Conservation (phyloP, 2,797 vertebrate genomes). For the Xerus rutilus region DNA sequence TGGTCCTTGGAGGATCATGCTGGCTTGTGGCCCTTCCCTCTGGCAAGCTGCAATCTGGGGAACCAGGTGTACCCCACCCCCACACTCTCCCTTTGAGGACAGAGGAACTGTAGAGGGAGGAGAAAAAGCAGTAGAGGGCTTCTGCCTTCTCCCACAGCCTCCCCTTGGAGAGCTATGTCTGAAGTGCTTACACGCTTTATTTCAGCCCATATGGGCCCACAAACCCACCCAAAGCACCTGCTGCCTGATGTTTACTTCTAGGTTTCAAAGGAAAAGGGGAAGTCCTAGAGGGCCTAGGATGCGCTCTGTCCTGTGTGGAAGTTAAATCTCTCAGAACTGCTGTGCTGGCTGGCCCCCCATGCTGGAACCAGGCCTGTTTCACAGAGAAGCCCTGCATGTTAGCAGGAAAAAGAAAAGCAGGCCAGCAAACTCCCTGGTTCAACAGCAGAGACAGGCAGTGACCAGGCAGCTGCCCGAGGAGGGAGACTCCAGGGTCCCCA, state of each 20-base stretch:
- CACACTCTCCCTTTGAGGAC: background rate
- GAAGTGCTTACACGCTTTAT: background rate
- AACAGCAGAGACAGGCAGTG: background rate
- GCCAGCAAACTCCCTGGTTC: background rate
- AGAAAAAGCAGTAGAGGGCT: background rate
- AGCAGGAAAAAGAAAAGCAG: background rate
- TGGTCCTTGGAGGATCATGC: background rate
- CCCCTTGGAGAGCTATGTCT: background rate
- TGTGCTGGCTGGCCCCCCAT: background rate
- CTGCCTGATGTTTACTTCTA: background rate
- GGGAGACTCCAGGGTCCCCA: background rate
- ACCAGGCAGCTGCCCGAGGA: background rate
- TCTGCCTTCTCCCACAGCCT: background rate
- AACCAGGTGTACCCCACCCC: fast-evolving
- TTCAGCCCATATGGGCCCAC: background rate
- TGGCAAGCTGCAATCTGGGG: background rate
- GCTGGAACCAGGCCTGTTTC: background rate
- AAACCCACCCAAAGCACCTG: background rate
- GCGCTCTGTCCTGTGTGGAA: background rate
- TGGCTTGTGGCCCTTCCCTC: background rate
- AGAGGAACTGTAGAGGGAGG: background rate
- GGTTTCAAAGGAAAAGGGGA: background rate
- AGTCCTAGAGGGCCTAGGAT: background rate
- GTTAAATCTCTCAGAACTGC: background rate
- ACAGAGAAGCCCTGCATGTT: background rate